phyloP scores from a whole-genome alignment of 2,113 vertebrate species.

The Catharus fuscescens region DNA sequence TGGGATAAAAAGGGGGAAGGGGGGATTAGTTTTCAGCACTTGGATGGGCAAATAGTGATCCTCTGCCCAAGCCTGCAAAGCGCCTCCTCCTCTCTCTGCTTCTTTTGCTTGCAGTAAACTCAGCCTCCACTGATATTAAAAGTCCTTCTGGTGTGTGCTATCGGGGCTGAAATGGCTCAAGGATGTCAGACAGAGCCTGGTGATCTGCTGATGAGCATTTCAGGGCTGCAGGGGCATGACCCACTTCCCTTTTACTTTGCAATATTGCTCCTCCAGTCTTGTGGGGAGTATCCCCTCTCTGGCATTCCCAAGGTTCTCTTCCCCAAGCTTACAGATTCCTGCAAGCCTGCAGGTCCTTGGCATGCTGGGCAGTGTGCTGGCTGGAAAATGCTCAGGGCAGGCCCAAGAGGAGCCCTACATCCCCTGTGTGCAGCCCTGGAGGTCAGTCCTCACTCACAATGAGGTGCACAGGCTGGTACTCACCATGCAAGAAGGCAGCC shows the following conservation, averaged over 20 bases:
- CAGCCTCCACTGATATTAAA: background rate
- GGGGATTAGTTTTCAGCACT: conserved; percentile 47
- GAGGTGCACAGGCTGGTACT: background rate
- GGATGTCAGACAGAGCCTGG: background rate
- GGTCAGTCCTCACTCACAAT: rapidly evolving
- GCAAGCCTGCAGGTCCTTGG: background rate
- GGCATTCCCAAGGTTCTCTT: background rate
- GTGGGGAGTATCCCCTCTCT: background rate
- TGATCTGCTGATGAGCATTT: background rate
- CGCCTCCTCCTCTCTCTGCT: background rate
- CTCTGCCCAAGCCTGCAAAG: background rate
- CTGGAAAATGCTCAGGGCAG: background rate
- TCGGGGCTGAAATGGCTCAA: rapidly evolving
- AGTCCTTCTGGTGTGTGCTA: background rate
- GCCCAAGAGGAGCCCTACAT: rapidly evolving
- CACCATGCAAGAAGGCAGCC: rapidly evolving
- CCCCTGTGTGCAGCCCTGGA: rapidly evolving
- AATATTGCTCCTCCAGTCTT: background rate
- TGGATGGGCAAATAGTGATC: conserved; percentile 40
- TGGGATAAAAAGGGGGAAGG: conserved; percentile 55
- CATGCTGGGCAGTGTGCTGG: background rate
- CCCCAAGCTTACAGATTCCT: background rate
- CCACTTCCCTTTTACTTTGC: background rate
- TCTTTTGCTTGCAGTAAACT: background rate
- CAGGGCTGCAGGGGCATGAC: background rate